These are phyloP conservation scores for Rotaria sp. DNA, from an alignment of 2,888 invertebrate species.

Conservation along the genomic window DNA sequence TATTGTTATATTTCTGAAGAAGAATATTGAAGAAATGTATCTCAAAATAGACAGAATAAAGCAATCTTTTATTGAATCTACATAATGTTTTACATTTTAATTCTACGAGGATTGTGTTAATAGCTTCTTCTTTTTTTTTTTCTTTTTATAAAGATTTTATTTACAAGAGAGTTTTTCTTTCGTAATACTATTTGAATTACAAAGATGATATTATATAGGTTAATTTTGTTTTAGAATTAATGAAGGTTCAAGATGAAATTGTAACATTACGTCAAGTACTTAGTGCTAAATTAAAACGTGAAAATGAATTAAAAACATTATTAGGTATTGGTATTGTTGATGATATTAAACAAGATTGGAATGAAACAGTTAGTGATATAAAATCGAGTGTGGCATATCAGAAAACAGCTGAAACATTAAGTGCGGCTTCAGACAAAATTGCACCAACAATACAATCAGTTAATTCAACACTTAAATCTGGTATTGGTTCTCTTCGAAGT, in stretches of 20 bases:
- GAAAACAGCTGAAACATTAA: conserved; percentile 39
- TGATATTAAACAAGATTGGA: conserved; percentile 38
- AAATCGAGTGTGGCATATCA: conserved; percentile 39
- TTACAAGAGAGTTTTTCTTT: too few relatives aligned
- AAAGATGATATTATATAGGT: too few relatives aligned
- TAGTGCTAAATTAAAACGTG: conserved; percentile 38
- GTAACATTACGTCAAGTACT: conserved; percentile 23
- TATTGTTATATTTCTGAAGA: too few relatives aligned
- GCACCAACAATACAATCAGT: conserved; percentile 52
- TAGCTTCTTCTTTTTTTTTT: too few relatives aligned
- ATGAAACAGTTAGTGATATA: conserved; percentile 32
- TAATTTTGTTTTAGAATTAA: neutral
- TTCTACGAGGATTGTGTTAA: too few relatives aligned
- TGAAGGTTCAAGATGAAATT: conserved; percentile 29
- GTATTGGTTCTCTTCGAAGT: conserved; percentile 33
- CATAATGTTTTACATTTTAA: too few relatives aligned
- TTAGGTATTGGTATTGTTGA: conserved; percentile 38
- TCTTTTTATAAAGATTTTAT: too few relatives aligned
- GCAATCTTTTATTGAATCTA: too few relatives aligned
- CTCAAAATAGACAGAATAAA: too few relatives aligned
- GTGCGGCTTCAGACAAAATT: conserved; percentile 38
- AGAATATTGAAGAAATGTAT: too few relatives aligned
- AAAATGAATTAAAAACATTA: conserved; percentile 40
- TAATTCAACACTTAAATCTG: conserved; percentile 37
- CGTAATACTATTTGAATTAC: too few relatives aligned